These are phyloP conservation scores for Rhinoderma darwinii DNA, from an alignment of 2,113 vertebrate species.

Conservation along the genomic window DNA sequence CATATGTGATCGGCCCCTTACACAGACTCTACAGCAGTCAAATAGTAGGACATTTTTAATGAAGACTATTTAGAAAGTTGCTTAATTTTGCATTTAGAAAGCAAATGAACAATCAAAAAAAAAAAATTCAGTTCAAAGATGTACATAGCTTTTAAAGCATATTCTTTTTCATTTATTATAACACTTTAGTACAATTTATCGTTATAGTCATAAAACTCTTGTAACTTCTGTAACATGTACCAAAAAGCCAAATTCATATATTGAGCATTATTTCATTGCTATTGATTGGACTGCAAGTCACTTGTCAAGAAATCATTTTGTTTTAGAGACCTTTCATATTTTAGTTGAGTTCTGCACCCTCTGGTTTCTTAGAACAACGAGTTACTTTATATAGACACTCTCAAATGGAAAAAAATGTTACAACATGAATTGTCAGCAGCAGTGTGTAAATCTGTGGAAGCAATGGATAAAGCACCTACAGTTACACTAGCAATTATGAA, in stretches of 20 bases:
- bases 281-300: neutral
- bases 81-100: too few relatives aligned
- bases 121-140: too few relatives aligned
- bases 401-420: neutral
- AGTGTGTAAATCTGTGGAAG: neutral
- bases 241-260: neutral
- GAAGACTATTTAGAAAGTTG: too few relatives aligned
- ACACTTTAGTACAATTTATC: neutral
- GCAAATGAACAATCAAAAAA: too few relatives aligned
- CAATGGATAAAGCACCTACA: neutral
- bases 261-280: neutral
- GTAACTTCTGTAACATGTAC: neutral
- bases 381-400: neutral
- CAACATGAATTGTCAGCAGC: neutral
- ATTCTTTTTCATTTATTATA: too few relatives aligned
- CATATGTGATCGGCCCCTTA: too few relatives aligned
- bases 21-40: too few relatives aligned
- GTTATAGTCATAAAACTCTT: neutral
- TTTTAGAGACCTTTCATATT: neutral
- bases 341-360: neutral
- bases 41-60: too few relatives aligned
- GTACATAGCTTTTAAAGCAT: too few relatives aligned
- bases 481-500: neutral
- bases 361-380: neutral
- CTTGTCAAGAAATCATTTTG: neutral